Evolutionary conservation across 2,113 vertebrate genomes (phyloP).

Genomic region (Dipodomys merriami): DNA sequence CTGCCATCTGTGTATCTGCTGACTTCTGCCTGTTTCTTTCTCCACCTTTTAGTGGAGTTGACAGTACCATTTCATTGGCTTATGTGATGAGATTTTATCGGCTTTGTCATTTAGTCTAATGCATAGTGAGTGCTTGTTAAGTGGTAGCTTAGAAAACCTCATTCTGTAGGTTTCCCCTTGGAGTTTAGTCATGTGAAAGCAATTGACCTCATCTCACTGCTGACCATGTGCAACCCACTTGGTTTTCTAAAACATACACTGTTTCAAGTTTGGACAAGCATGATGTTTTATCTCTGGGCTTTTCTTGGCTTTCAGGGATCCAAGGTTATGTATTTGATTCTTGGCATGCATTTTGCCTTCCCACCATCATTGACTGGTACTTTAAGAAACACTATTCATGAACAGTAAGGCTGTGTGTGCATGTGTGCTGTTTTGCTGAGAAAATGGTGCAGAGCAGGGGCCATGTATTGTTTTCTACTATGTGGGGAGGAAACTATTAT

Average conservation of each 20-base stretch:
- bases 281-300: conserved; percentile 12
- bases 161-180: not conserved
- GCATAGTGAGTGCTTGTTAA: not conserved
- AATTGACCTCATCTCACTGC: not conserved
- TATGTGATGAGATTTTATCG: not conserved
- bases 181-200: not conserved
- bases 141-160: not conserved
- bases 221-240: not conserved
- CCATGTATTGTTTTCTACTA: not conserved
- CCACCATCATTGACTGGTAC: not conserved
- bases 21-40: not conserved
- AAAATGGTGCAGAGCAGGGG: not conserved
- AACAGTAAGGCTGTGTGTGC: not conserved
- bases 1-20: not conserved
- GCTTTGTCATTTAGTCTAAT: not conserved
- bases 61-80: not conserved
- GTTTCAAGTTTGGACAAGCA: not conserved
- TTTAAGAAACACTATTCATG: not conserved
- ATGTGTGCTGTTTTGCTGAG: not conserved
- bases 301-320: not conserved
- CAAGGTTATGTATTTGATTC: not conserved
- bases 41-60: not conserved
- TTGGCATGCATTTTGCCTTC: not conserved
- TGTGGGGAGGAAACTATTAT: conserved; percentile 7
- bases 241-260: not conserved